Evolutionary conservation across 2,113 vertebrate species (phyloP), one percentile per base, ranked within the genome.

Genomic region (Crotalus viridis): DNA sequence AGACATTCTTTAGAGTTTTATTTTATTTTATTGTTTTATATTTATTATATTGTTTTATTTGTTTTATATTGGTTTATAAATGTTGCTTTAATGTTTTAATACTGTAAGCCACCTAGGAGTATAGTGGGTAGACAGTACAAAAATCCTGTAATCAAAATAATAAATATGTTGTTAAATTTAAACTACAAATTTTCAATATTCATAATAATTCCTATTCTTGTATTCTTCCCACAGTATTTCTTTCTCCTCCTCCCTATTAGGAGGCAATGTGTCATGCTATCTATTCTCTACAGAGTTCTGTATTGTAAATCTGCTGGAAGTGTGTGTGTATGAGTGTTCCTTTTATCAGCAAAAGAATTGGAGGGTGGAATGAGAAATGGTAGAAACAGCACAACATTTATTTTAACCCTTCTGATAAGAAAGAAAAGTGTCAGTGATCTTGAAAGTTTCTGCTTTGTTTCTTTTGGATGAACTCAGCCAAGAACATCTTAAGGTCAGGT

Each of bases 401-500:
- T 96, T 97, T 96, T 95, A 97, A 96, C 95, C 90, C 94, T 94
- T 96, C 94, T 96, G 95, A 97, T 97, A 97, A 98, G 94, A 89
- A 91, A 95, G 90, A 93, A 96, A 96, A 96, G 93, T 92, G 85
- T 92, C 87, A 91, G 93, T 91, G 94, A 90, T 93, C 94, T 51
- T 95, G 93, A 89, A 94, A 96, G 92, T 56, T 94, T 2, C 94
- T 95, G 64, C 81, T 94, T 94, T 96, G 95, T 96, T 95, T 94
- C 87, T 93, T 95, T 96, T 89, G 96, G 93, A 97, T 57, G 94
- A 46, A 93, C 17, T 21, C 69, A 0, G 0, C 89, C 94, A 97
- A 97, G 94, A 96, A 89, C 95, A 97, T 95, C 95, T 97, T 97
- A 97, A 97, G 96, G 96, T 98, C 95, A 96, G 96, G 93, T 91